Base-by-base conservation (phyloP, 2,888 invertebrate species). In the Drosophila fulvimacula region DNA sequence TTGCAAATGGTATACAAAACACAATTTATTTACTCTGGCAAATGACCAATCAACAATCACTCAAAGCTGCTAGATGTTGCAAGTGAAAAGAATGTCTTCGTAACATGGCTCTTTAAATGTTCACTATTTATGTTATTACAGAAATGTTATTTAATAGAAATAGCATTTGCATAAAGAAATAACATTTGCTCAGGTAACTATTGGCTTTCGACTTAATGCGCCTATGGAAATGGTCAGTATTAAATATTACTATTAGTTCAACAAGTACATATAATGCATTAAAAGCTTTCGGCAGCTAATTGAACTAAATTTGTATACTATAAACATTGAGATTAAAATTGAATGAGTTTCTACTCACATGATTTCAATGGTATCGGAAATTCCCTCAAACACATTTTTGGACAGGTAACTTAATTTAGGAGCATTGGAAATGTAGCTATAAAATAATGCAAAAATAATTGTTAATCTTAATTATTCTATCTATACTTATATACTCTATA, bases 371-470 rank as follows among this genome's bases (percentile, higher is more conserved):
- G 91, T 91, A 5, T 90, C 86, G 13, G 93, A 91, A 68, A 92
- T 91, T 21, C 91, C 92, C 48, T 75, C 71, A 65, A 93, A 92
- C 0, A 92, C 91, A 73, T 92, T 91, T 70, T 90, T 90, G 1
- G 92, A 89, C 32, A 93, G 82, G 69, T 93, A 93, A 65, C 93
- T 94, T 58, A 96, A 91, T 81, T 94, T 93, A 11, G 95, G 95
- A 2, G 95, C 95, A 90, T 95, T 94, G 1, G 95, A 94, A 90
- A 96, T 95, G 80, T 95, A 95, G 82, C 96, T 96, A 92, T 13
- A 68, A 41, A 7, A 19, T n/a, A 6, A 32, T 3, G 30, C n/a
- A 21, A 6, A 24, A 24, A 39, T 39, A 41, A 21, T 46, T 11
- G 30, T 11, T 42, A 11, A 49, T 5, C 9, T 9, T 7, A 19